Evolutionary conservation across 2,888 invertebrate genomes (phyloP), one percentile per base, ranked within the genome.

Genomic region (Phania funesta): DNA sequence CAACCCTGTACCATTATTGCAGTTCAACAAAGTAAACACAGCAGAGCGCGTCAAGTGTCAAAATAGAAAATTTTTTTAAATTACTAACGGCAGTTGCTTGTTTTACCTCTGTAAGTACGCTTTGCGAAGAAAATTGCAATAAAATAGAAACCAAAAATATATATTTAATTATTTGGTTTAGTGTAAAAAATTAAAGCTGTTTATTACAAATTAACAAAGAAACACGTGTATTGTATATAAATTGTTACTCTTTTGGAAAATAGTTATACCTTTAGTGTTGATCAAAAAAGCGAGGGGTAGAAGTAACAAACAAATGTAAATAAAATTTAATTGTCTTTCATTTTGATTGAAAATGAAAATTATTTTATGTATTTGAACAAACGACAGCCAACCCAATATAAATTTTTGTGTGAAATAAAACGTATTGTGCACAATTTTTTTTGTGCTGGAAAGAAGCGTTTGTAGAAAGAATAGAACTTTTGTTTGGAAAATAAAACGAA

Each of bases 81-180:
- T 62, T 71, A 60, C 50, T 84, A 85, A 85, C 85, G 85, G 84
- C 85, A 83, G 76, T 84, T 84, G 81, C 65, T 80, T 75, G 68
- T 77, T 78, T 80, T 83, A 26, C 67, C 46, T 80, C 41, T 73
- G 68, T 16, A 32, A 18, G 60, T 67, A 71, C 68, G 68, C n/a
- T 64, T 65, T 52, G 22, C 38, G 38, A 11, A 50, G 65, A 38
- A 60, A 38, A 38, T 60, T 56, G 8, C 13, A 75, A 18, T 48
- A 71, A 52, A 81, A 80, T 68, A 80, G 64, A 16, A 75, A 50
- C 35, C 8, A 20, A 67, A 65, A 70, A 80, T 44, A 70, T 52
- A 58, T 24, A 44, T 41, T 50, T 35, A 38, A 46, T 44, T 22
- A 16, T 52, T 74, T 54, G 22, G 8, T 22, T 32, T 52, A n/a